Evolutionary conservation across 2,888 invertebrate species (phyloP).

Genomic region (Caenorhabditis drosophilae): DNA sequence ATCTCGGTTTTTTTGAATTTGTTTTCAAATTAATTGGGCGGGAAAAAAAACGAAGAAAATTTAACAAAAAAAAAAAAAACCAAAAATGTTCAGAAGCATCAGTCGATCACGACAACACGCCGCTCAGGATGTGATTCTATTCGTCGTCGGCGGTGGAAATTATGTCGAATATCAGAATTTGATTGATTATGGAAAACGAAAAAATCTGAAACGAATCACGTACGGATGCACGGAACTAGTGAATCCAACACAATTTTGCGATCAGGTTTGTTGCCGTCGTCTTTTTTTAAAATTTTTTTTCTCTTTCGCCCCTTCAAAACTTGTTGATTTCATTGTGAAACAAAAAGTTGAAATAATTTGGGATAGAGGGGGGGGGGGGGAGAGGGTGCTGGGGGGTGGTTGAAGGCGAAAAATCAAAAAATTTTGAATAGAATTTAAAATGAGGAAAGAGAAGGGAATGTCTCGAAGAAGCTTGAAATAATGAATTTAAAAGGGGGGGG

Average conservation of each 20-base stretch:
- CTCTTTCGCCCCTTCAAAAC: constrained; percentile 12
- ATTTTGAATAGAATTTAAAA: background rate
- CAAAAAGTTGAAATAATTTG: no score
- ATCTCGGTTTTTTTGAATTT: constrained; percentile 13
- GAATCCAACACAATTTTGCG: constrained; percentile 90
- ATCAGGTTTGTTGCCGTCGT: constrained; percentile 74
- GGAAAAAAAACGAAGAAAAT: no score
- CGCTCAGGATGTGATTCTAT: constrained; percentile 71
- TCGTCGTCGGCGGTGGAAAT: constrained; percentile 78
- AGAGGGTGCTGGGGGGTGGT: background rate
- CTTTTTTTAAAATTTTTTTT: constrained; percentile 2
- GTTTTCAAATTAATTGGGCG: constrained; percentile 2
- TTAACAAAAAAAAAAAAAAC: no score
- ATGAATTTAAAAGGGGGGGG: no score
- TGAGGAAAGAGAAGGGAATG: no score
- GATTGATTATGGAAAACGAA: constrained; percentile 76
- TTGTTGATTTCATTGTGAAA: constrained; percentile 16
- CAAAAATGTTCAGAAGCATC: constrained; percentile 11
- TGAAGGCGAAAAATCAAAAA: background rate
- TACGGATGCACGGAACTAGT: constrained; percentile 94
- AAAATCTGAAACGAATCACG: constrained; percentile 76
- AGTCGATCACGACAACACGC: constrained; percentile 50
- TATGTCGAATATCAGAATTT: constrained; percentile 99
- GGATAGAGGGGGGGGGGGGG: no score
- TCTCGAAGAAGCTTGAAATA: no score